Base-by-base conservation (phyloP, 2,888 invertebrate species). In the Hecatera dysodea region DNA sequence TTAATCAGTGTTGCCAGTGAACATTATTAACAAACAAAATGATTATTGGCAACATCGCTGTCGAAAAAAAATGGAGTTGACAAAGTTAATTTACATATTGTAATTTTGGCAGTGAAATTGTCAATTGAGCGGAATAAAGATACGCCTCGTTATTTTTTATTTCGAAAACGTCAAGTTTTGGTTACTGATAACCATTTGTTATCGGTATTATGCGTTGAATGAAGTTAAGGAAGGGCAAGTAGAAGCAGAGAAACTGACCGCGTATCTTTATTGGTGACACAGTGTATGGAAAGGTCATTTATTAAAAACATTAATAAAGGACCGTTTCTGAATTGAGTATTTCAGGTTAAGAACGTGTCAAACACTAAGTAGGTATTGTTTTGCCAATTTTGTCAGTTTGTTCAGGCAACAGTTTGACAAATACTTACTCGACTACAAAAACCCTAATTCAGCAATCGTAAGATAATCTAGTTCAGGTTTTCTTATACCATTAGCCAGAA, bases 111-210 rank as follows among this genome's bases (percentile, higher is more conserved):
- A 24, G 50, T 57, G 33, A 65, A 70, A 71, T 63, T 60, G 42
- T 36, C 44, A 53, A 70, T 66, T 82, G 57, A 42, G 63, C 44
- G 44, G 64, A 36, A 33, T 65, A 69, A 69, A 17, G 63, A 66
- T 57, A 77, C 55, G 60, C n/a, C 53, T 81, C 39, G 44, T 78
- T 81, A 77, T 64, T 78, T 78, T 77, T 66, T 66, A 71, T 70
- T 63, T 36, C 0, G 22, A 44, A 29, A 66, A 55, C 0, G 19
- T 63, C 24, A 55, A 48, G 19, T 50, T 53, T 69, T 39, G 27
- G 57, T 36, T 50, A 53, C 48, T 44, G 44, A 44, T 50, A 33
- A 50, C 8, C 52, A 24, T 80, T 46, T 0, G 2, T 78, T 75
- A 17, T 17, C 0, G n/a, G 15, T 39, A 36, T 68, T 55, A 75